These are phyloP conservation scores for Horisme vitalbata DNA, from an alignment of 2,888 invertebrate species.

Conservation along the genomic window DNA sequence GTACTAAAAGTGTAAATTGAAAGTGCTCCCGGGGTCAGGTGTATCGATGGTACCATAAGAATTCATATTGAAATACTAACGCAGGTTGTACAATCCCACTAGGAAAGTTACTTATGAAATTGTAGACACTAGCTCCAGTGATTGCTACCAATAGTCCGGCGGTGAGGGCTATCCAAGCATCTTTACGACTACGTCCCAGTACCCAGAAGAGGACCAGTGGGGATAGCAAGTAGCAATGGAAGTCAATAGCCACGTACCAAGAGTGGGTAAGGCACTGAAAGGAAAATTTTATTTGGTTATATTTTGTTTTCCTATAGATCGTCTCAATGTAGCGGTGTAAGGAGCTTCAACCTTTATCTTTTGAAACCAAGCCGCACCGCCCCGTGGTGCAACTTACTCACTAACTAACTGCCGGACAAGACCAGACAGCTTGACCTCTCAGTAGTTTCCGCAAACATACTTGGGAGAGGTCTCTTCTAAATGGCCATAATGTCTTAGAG, in stretches of 20 bases:
- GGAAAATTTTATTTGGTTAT: not conserved
- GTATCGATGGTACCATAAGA: not conserved
- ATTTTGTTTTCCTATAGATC: too few species aligned
- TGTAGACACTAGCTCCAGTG: conserved; percentile 30
- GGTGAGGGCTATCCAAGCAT: conserved; percentile 46
- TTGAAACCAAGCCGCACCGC: too few species aligned
- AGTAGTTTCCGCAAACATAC: too few species aligned
- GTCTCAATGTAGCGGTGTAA: too few species aligned
- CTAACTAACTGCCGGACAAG: too few species aligned
- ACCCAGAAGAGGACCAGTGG: conserved; percentile 53
- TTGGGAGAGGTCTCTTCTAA: too few species aligned
- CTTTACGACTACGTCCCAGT: conserved; percentile 35
- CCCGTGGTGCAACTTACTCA: too few species aligned
- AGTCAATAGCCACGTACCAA: conserved; percentile 53
- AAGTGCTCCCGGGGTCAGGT: too few species aligned
- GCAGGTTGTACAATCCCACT: conserved; percentile 19
- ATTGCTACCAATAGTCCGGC: conserved; percentile 27
- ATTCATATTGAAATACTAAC: conserved; percentile 27
- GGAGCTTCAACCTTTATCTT: too few species aligned
- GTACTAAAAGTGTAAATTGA: too few species aligned
- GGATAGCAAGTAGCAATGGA: conserved; percentile 52
- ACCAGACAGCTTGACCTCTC: too few species aligned
- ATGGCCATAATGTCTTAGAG: too few species aligned
- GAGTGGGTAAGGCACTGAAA: conserved; percentile 52
- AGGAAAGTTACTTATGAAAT: conserved; percentile 28